Percentiles rank a stretch among this genome's conserved stretches.
Evolutionary conservation across 2,888 invertebrate species (phyloP).

Genomic region (Ceramica pisi): DNA sequence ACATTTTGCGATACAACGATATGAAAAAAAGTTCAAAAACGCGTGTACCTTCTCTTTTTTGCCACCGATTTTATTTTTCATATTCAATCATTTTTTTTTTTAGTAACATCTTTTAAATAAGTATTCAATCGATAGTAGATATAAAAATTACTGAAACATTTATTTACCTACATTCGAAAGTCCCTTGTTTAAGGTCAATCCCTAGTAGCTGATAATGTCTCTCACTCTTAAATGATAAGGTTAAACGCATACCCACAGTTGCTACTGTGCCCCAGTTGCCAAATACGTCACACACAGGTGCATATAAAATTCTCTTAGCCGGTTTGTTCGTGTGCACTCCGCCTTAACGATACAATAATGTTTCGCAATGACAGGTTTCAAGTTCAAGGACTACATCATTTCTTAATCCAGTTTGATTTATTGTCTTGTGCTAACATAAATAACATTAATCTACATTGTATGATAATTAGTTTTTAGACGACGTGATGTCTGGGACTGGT

Average conservation of each 20-base stretch:
- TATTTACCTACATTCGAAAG: too few species aligned
- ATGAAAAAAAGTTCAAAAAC: too few species aligned
- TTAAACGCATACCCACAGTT: neutral
- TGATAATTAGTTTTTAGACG: constrained; percentile 38
- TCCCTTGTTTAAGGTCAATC: too few species aligned
- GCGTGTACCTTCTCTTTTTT: too few species aligned
- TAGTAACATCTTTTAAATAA: too few species aligned
- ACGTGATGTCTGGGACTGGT: constrained; percentile 5
- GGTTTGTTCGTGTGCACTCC: constrained; percentile 14
- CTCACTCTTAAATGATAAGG: neutral
- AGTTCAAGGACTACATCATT: constrained; percentile 60
- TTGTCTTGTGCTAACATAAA: constrained; percentile 37
- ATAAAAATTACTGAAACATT: too few species aligned
- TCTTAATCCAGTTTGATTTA: constrained; percentile 56
- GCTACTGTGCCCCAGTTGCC: constrained; percentile 16
- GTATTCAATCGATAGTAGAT: too few species aligned
- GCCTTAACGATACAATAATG: constrained; percentile 43
- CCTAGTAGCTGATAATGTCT: neutral
- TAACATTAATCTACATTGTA: constrained; percentile 43
- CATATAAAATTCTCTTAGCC: constrained; percentile 12
- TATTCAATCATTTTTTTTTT: too few species aligned
- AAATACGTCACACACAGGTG: constrained; percentile 18
- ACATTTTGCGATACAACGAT: too few species aligned
- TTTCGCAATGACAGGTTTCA: constrained; percentile 47
- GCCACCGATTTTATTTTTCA: too few species aligned